Evolutionary conservation across 2,888 invertebrate genomes (phyloP), one percentile per base, ranked within the genome.

Genomic region (Drosophila subquinaria): DNA sequence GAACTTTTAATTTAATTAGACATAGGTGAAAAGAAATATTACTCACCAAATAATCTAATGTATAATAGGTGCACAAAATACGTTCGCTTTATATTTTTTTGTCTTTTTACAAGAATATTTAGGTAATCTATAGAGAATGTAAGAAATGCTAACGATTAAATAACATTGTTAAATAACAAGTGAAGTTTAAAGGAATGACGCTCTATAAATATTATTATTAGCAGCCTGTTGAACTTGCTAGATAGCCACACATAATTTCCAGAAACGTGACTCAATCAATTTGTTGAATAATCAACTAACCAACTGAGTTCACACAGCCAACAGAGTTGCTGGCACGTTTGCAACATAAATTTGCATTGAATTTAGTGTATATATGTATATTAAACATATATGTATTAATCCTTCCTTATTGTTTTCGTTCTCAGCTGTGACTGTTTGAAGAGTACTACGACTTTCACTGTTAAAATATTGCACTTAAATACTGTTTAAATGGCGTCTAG

Each of bases 221-320:
- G 17, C 47, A 43, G 45, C 52, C 20, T 23, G 42, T 42, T 36
- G 43, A 61, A 55, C 27, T 43, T 36, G 3, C 6, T 23, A 20
- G 27, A 30, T 43, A 6, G 17, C 20, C 43, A 55, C 40, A 73
- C 56, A 45, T 56, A 30, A 56, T 48, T 64, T 43, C 23, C 23
- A 23, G 20, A 53, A 60, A 81, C 81, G 81, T 81, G 75, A 78
- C 63, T 40, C 69, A 81, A 81, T 78, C 65, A 63, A 40, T 62
- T 51, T 68, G 63, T 56, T 40, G 57, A 27, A n/a, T 23, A 55
- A 64, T 40, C 57, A 45, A 30, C 52, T n/a, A 61, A 62, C 47
- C 50, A 48, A 35, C 48, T 42, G 33, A 50, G 45, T 55, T 51
- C 48, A 38, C 30, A 20, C 51, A 61, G 20, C 47, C 50, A 48